Evolutionary conservation across 2,113 vertebrate species (phyloP).

Genomic region (Oryzias curvinotus): DNA sequence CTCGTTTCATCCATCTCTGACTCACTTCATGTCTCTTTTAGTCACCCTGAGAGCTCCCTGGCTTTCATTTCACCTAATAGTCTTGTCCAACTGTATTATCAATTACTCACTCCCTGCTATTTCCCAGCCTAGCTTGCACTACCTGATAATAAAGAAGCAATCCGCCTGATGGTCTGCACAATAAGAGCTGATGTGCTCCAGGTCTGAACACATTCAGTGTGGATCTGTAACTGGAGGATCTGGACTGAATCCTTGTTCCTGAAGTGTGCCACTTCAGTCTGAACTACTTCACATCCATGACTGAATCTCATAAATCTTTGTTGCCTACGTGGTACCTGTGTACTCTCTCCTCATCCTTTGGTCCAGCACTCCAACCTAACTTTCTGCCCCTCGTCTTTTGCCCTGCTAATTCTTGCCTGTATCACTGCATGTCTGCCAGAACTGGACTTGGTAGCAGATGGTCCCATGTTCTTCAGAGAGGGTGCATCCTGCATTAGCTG

Average conservation of each 20-base stretch:
- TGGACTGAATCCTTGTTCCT: conserved; percentile 31
- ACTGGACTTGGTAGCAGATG: conserved; percentile 62
- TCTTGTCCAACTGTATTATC: conserved; percentile 26
- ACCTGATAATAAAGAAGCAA: conserved; percentile 47
- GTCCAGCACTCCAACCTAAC: conserved; percentile 30
- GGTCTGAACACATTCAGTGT: conserved; percentile 52
- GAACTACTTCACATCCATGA: conserved; percentile 51
- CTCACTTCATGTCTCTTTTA: conserved; percentile 9
- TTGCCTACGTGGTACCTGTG: conserved; percentile 29
- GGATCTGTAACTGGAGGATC: conserved; percentile 53
- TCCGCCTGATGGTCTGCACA: conserved; percentile 60
- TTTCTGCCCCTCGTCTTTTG: conserved; percentile 13
- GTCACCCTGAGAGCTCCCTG: conserved; percentile 1
- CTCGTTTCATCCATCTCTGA: conserved; percentile 46
- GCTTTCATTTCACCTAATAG: background rate
- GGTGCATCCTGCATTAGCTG: conserved; percentile 68
- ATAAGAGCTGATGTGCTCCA: conserved; percentile 49
- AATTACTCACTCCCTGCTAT: conserved; percentile 5
- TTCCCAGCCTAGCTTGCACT: conserved; percentile 46
- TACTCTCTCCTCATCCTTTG: conserved; percentile 28
- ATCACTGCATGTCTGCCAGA: conserved; percentile 72
- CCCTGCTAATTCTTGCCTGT: conserved; percentile 55
- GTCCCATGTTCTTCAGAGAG: conserved; percentile 40
- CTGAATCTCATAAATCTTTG: conserved; percentile 31
- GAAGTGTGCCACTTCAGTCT: conserved; percentile 43